These are phyloP conservation scores for Ianthella basta DNA, from an alignment of 37 sponge, comb jelly and placozoan species.

Conservation along the genomic window DNA sequence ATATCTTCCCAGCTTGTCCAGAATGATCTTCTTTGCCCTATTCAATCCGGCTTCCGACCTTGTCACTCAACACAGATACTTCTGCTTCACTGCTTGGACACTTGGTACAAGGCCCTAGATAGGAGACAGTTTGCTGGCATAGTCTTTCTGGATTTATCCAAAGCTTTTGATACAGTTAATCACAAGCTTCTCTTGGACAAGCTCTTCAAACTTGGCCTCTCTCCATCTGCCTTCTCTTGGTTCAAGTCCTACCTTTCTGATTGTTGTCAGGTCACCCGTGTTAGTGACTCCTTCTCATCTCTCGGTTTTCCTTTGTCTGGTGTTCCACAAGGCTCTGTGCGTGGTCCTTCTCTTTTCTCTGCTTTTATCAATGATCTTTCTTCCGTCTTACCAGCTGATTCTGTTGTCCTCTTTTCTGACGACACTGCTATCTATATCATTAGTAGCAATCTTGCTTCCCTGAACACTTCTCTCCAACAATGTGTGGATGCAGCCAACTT, in stretches of 20 bases:
- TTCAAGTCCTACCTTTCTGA: conserved; percentile 2
- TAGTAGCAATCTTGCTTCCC: conserved; percentile 1
- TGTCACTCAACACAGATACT: conserved; percentile 6
- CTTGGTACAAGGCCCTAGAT: conserved; percentile 18
- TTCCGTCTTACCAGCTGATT: not conserved
- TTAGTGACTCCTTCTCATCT: conserved; percentile 1
- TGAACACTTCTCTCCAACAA: conserved; percentile 1
- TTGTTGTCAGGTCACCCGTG: not conserved
- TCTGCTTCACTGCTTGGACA: conserved; percentile 7
- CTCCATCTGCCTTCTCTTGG: not conserved
- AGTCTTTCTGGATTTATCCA: not conserved
- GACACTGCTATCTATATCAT: conserved; percentile 19
- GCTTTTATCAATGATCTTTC: conserved; percentile 24
- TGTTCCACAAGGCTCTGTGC: conserved; percentile 13
- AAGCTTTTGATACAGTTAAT: conserved; percentile 6
- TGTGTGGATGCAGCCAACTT: not conserved
- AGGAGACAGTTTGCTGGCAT: not conserved
- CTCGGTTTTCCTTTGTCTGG: not conserved
- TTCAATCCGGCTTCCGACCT: conserved; percentile 13
- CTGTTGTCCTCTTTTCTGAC: not conserved
- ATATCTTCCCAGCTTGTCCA: not conserved
- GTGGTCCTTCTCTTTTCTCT: conserved; percentile 7
- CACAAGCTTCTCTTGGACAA: conserved; percentile 1
- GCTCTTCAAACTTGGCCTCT: conserved; percentile 16
- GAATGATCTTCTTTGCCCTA: not conserved